Evolutionary conservation across 2,113 vertebrate species (phyloP).

Genomic region (Gallinago jamesoni): DNA sequence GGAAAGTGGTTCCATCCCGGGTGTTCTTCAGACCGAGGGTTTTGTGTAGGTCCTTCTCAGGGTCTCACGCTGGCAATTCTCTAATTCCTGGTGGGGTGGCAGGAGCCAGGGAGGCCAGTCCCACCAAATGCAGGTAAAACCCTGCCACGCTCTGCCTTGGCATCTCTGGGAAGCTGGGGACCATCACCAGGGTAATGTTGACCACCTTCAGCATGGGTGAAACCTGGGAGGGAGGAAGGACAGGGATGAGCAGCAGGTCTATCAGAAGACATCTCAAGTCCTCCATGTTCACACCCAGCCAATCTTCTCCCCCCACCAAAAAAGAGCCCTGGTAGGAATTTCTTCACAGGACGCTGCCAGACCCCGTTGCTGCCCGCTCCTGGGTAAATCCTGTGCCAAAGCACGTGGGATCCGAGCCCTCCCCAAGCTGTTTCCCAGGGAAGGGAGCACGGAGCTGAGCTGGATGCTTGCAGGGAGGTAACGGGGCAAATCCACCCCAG

Average conservation of each 20-base stretch:
- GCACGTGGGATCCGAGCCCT: background rate
- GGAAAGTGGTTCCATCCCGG: background rate
- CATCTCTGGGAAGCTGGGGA: background rate
- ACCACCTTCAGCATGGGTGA: background rate
- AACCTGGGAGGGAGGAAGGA: background rate
- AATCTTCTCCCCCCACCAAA: background rate
- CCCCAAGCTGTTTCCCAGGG: background rate
- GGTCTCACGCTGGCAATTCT: accelerated
- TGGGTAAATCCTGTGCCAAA: accelerated
- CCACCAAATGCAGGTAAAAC: background rate
- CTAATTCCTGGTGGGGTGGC: background rate
- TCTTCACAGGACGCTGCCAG: background rate
- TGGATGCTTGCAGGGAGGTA: background rate
- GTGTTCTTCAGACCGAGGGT: background rate
- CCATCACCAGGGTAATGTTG: background rate
- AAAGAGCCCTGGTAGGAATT: background rate
- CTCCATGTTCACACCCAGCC: accelerated
- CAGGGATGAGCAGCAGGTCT: background rate
- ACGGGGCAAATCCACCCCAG: accelerated
- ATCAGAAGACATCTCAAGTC: no score
- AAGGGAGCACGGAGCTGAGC: background rate
- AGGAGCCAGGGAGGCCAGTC: background rate
- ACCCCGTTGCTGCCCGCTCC: background rate
- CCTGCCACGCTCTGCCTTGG: background rate
- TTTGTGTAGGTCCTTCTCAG: background rate